Conservation (phyloP, 1,140 invertebrate genomes). For the Aphelenchoides avenae region DNA sequence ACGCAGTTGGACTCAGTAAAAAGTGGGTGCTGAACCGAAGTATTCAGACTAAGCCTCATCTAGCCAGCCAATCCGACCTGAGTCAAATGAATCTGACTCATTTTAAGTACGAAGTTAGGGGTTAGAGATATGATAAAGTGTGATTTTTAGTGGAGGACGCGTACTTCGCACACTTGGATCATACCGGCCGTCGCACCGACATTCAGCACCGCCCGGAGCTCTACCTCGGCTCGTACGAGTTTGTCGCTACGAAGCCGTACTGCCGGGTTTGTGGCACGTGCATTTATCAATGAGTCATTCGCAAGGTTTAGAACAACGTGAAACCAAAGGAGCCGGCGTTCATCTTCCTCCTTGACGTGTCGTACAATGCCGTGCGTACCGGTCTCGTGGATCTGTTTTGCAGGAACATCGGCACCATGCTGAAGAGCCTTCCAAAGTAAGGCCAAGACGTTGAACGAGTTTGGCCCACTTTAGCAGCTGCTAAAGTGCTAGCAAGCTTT, state of each 20-base stretch:
- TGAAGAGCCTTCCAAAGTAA: constrained; percentile 63
- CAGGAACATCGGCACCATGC: constrained; percentile 73
- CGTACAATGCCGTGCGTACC: constrained; percentile 88
- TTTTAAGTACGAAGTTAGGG: too few species aligned
- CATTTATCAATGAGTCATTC: too few species aligned
- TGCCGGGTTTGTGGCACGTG: constrained; percentile 79
- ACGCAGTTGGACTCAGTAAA: too few species aligned
- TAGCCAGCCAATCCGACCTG: too few species aligned
- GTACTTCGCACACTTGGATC: constrained; percentile 97
- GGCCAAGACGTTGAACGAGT: too few species aligned
- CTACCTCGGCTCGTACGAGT: constrained; percentile 90
- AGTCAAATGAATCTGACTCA: too few species aligned
- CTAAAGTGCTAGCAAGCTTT: too few species aligned
- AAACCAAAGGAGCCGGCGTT: constrained; percentile 87
- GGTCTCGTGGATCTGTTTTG: constrained; percentile 84
- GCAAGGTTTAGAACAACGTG: constrained; percentile 82
- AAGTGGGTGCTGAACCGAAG: too few species aligned
- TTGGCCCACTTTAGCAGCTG: too few species aligned
- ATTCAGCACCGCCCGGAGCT: constrained; percentile 89
- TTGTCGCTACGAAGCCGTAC: constrained; percentile 92
- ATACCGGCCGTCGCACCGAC: constrained; percentile 84
- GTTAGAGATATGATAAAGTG: too few species aligned
- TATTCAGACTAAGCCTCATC: too few species aligned
- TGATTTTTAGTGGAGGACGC: constrained; percentile 79
- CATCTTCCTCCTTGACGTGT: constrained; percentile 94